Percentiles rank a stretch among this genome's conserved stretches.
phyloP scores from a whole-genome alignment of 2,888 invertebrate species.

The Leucozona laternaria region DNA sequence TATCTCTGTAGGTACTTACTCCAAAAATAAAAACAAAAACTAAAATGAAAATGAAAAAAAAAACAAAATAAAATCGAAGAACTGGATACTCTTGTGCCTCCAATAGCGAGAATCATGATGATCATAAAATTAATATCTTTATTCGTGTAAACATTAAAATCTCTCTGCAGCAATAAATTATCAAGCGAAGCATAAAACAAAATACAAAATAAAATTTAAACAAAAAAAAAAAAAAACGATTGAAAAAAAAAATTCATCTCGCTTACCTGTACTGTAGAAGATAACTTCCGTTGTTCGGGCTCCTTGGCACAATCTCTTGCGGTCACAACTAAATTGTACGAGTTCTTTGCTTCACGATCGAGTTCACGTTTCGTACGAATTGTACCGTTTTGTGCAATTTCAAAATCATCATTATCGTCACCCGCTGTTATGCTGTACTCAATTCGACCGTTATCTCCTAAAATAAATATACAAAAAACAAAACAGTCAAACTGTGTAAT shows the following conservation, averaged over 20 bases:
- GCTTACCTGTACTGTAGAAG: constrained; percentile 93
- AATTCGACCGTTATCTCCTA: constrained; percentile 93
- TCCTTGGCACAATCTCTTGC: constrained; percentile 93
- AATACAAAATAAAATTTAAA: constrained; percentile 40
- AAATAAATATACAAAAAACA: constrained; percentile 56
- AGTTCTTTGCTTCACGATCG: constrained; percentile 92
- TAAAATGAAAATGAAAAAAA: too few relatives aligned
- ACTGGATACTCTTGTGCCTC: constrained; percentile 48
- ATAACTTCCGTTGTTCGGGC: constrained; percentile 88
- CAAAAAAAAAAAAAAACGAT: constrained; percentile 11
- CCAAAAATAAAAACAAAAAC: not conserved
- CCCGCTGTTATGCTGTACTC: constrained; percentile 92
- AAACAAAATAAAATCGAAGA: constrained; percentile 33
- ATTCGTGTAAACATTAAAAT: constrained; percentile 74
- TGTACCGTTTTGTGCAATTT: constrained; percentile 92
- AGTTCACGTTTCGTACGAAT: constrained; percentile 90
- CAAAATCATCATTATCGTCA: constrained; percentile 91
- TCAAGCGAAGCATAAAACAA: constrained; percentile 42
- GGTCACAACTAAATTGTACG: constrained; percentile 93
- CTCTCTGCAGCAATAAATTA: constrained; percentile 67
- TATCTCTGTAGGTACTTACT: constrained; percentile 35
- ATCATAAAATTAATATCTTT: constrained; percentile 73
- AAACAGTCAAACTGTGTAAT: constrained; percentile 41
- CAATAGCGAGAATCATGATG: constrained; percentile 70
- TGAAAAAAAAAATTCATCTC: constrained; percentile 16